Evolutionary conservation across 2,888 invertebrate genomes (phyloP).

Genomic region (Andrena camellia): DNA sequence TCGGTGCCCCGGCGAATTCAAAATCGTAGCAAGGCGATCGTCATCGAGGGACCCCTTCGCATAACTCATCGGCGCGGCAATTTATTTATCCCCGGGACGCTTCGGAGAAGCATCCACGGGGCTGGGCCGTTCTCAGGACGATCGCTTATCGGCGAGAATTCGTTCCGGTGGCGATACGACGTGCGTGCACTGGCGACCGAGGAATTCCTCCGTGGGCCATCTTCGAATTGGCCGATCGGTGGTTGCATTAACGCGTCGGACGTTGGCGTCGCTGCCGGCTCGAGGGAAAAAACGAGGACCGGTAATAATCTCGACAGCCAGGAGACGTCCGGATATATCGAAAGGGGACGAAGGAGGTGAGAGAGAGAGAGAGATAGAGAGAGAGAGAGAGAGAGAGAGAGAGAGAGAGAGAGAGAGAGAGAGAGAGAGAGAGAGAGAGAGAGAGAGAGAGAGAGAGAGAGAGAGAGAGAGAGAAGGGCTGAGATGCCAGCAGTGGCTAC

Average conservation of each 20-base stretch:
- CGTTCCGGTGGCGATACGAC: conserved; percentile 36
- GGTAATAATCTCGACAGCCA: conserved; percentile 65
- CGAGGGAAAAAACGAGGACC: conserved; percentile 12
- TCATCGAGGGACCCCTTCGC: background rate
- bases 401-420: background rate
- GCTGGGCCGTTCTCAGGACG: conserved; percentile 16
- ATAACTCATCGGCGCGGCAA: background rate
- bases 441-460: background rate
- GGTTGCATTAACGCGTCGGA: conserved; percentile 61
- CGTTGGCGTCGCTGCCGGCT: conserved; percentile 39
- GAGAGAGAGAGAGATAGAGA: no score
- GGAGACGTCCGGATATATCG: conserved; percentile 31
- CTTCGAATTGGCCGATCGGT: conserved; percentile 38
- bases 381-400: no score
- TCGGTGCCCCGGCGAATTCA: background rate
- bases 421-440: background rate
- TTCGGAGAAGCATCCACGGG: conserved; percentile 2
- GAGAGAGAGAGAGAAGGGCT: no score
- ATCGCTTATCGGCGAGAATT: conserved; percentile 22
- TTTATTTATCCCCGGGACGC: conserved; percentile 15
- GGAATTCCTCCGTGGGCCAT: conserved; percentile 36
- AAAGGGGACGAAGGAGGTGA: background rate
- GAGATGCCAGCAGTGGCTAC: conserved; percentile 29
- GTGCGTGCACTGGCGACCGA: conserved; percentile 34
- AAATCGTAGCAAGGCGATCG: background rate